Evolutionary conservation across 2,113 vertebrate species (phyloP).

Genomic region (Thymallus thymallus): DNA sequence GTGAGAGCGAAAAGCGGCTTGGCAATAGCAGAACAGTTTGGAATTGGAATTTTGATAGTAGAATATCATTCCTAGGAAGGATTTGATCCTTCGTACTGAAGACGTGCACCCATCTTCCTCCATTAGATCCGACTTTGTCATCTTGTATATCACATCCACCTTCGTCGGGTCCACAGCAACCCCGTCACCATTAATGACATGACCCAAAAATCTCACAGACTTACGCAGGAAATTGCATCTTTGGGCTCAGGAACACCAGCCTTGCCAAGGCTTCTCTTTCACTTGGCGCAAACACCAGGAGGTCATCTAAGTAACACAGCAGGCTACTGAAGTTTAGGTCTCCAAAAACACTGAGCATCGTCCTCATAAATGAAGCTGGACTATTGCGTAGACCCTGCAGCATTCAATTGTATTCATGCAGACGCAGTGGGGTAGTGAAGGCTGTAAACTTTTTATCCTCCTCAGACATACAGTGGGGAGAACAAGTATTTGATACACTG

Average conservation of each 20-base stretch:
- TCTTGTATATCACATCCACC: constrained; percentile 5
- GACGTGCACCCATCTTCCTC: constrained; percentile 13
- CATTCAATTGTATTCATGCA: constrained; percentile 27
- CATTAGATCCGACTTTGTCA: constrained; percentile 8
- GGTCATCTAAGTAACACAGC: constrained; percentile 17
- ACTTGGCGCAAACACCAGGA: constrained; percentile 14
- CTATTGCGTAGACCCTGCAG: constrained; percentile 13
- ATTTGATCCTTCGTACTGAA: constrained; percentile 21
- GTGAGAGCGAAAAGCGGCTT: constrained; percentile 26
- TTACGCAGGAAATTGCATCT: no score
- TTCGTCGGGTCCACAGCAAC: constrained; percentile 9
- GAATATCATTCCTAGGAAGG: constrained; percentile 37
- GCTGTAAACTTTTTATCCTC: constrained; percentile 16
- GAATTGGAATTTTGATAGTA: constrained; percentile 37
- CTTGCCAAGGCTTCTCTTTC: constrained; percentile 8
- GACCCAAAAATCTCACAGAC: constrained; percentile 15
- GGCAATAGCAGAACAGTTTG: constrained; percentile 10
- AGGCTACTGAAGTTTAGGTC: constrained; percentile 25
- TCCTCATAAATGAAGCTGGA: constrained; percentile 15
- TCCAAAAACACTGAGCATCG: constrained; percentile 13
- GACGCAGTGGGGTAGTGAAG: constrained; percentile 19
- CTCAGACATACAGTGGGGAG: background rate
- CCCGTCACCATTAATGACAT: background rate
- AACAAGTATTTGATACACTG: no score
- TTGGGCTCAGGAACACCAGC: background rate